Base-by-base conservation (phyloP, 2,888 invertebrate species). In the Idaea straminata region DNA sequence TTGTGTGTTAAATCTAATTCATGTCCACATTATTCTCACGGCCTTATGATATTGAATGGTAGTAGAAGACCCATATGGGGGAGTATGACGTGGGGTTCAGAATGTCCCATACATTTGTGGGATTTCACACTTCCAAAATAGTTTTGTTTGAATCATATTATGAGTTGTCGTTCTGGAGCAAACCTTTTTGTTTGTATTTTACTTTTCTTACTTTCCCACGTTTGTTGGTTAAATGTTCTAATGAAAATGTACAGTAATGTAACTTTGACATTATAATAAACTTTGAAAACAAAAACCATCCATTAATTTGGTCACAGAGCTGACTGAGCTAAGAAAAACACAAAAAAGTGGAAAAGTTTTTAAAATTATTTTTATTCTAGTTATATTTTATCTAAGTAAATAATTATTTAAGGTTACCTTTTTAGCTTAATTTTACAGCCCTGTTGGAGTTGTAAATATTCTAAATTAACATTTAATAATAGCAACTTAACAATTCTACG, bases 51-150 rank as follows among this genome's bases (percentile, higher is more conserved):
- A 69, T 82, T 82, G 79, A 86, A 85, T 85, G 81, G 81, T 76
- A 60, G 64, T 63, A 63, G 38, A 61, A 66, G 57, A 16, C 82
- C 79, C 81, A 86, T 81, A 88, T 88, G 91, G 85, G 89, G 88
- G 89, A 85, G 73, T 75, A 76, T 74, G 74, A 74, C 78, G 80
- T 80, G 84, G 86, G 85, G 84, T 81, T 82, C 76, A 77, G 75
- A 82, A 82, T 82, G 84, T 88, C 83, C 81, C 84, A 83, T 82
- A 76, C 81, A 77, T 77, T 80, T 78, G 80, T 84, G 78, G 81
- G 80, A 83, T 83, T 85, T 86, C 86, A 84, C 83, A 82, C 83
- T 71, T 77, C 66, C 59, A 64, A 69, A 75, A 82, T 59, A 34
- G 59, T 59, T 25, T 59, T 59, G 25, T 16, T 59, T 10, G 59